Evolutionary conservation across 2,113 vertebrate genomes (phyloP).

Genomic region (Channa argus): DNA sequence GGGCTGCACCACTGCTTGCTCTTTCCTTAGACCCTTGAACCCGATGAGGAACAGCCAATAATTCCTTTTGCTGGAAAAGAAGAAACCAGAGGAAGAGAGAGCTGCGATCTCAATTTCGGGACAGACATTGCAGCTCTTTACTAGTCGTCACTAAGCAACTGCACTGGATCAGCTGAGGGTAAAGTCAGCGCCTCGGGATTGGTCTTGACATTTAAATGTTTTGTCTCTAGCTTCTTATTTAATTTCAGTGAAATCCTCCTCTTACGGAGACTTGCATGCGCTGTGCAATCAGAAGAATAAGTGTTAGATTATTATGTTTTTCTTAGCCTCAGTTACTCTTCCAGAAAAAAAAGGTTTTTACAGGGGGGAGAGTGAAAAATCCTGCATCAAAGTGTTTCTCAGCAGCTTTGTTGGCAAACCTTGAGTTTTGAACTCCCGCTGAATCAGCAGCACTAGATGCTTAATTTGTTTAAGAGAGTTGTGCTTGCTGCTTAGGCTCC

Average conservation of each 20-base stretch:
- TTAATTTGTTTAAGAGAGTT: conserved; percentile 61
- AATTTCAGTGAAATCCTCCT: conserved; percentile 31
- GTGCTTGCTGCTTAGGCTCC: conserved; percentile 37
- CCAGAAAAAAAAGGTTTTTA: conserved; percentile 12
- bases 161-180: conserved; percentile 6
- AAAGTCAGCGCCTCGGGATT: conserved; percentile 4
- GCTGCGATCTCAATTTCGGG: too few species aligned
- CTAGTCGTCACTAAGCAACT: conserved; percentile 4
- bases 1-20: too few species aligned
- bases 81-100: too few species aligned
- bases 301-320: neutral
- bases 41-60: too few species aligned
- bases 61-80: too few species aligned
- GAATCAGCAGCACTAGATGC: conserved; percentile 45
- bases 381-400: conserved; percentile 63
- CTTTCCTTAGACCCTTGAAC: too few species aligned
- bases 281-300: conserved; percentile 6
- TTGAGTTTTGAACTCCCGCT: conserved; percentile 51
- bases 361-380: conserved; percentile 44
- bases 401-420: conserved; percentile 52
- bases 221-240: conserved; percentile 33
- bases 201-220: conserved; percentile 39
- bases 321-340: conserved; percentile 19
- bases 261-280: conserved; percentile 3
- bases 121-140: neutral